Base-by-base conservation (phyloP, 2,113 vertebrate species). In the Engystomops pustulosus region DNA sequence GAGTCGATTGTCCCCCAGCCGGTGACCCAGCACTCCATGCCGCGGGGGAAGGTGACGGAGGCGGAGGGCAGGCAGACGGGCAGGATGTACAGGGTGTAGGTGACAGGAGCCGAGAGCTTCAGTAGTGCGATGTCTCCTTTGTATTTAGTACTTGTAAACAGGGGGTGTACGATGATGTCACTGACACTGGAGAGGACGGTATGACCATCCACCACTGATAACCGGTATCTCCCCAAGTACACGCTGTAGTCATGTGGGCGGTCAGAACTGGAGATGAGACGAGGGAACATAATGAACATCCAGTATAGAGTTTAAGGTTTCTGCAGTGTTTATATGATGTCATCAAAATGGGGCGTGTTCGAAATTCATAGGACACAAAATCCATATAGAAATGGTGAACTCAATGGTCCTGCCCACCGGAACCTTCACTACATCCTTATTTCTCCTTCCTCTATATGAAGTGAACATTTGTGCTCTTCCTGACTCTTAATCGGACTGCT, bases 1-100 rank as follows among this genome's bases (percentile, higher is more conserved):
- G 87, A 87, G 30, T 65, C 83, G 55, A 87, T 84, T n/a, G 69
- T 88, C 0, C 90, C 91, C 91, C 90, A 91, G 71, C 91, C 91
- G 0, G 90, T 53, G 20, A 53, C 51, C 51, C 51, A 53, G 51
- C 51, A 53, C 8, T 53, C 51, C 51, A 53, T n/a, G 51, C 51
- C 51, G 8, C 20, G 7, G 51, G 51, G 51, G 51, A 53, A 53
- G 51, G 12, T 53, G 20, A n/a, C 20, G 6, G 51, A 53, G 51
- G 38, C 38, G 4, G 38, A 41, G 4, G 51, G 51, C 51, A 53
- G 51, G 8, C 51, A 53, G 51, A 53, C 18, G 47, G 47, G 47
- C 47, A 49, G 15, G 47, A 49, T 49, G 17, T 49, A 49, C 14
- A 3, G 15, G 47, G 47, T 49, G 47, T 18, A 49, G 47, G 0